A percentile compares a stretch with the other conserved stretches of the same genome.
phyloP scores from a whole-genome alignment of 64 coral and sea anemone genomes.

The Astreopora myriophthalma region DNA sequence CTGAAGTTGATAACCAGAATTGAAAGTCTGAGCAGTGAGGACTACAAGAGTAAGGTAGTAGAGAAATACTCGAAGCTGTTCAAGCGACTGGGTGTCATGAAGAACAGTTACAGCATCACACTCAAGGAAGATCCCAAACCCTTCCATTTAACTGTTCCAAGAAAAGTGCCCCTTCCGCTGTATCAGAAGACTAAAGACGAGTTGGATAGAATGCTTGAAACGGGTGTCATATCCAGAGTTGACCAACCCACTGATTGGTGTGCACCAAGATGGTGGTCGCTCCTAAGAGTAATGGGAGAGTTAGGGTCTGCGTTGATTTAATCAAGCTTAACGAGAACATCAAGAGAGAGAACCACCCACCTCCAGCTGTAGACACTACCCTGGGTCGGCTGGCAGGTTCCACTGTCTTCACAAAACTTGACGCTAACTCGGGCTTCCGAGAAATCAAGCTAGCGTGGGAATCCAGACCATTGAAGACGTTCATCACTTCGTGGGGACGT shows the following conservation, averaged over 20 bases:
- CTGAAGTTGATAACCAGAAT: neutral
- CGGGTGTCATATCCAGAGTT: neutral
- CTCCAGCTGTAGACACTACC: conserved; percentile 34
- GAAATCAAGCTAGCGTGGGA: conserved; percentile 30
- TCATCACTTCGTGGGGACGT: conserved; percentile 21
- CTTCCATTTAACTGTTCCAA: neutral
- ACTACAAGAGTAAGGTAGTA: neutral
- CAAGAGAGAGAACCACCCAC: conserved; percentile 12
- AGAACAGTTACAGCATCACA: conserved; percentile 39
- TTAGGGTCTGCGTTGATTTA: neutral
- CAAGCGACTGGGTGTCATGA: conserved; percentile 52
- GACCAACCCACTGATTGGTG: conserved; percentile 30
- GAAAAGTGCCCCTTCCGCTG: neutral
- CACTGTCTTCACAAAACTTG: conserved; percentile 10
- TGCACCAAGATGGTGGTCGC: neutral
- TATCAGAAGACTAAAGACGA: neutral
- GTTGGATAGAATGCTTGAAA: neutral
- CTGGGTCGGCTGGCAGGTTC: neutral
- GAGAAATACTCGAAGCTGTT: conserved; percentile 60
- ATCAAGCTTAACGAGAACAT: neutral
- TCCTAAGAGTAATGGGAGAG: conserved; percentile 9
- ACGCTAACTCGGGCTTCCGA: conserved; percentile 4
- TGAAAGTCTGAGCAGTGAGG: neutral
- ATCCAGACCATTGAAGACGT: neutral
- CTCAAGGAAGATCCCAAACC: conserved; percentile 41